Evolutionary conservation across 2,797 vertebrate genomes (phyloP).

Genomic region (Phataginus tetradactyla): DNA sequence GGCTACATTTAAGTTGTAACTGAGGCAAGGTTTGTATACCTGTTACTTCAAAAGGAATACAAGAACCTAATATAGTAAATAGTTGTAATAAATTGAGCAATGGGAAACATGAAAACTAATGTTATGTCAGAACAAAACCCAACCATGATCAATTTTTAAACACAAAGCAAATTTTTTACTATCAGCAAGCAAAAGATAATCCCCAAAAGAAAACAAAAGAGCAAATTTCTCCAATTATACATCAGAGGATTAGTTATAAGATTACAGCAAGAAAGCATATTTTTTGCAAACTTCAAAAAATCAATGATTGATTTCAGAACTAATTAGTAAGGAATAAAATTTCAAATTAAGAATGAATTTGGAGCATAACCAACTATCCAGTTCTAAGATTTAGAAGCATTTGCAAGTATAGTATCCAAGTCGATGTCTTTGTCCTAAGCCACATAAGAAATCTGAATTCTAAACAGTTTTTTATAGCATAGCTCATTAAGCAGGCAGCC

Average conservation of each 20-base stretch:
- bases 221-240: slow-evolving; percentile 84
- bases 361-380: slow-evolving; percentile 55
- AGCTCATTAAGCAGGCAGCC: slow-evolving; percentile 81
- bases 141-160: slow-evolving; percentile 65
- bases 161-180: slow-evolving; percentile 80
- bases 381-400: slow-evolving; percentile 78
- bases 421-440: slow-evolving; percentile 66
- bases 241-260: slow-evolving; percentile 96
- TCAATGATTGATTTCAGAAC: slow-evolving; percentile 89
- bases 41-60: slow-evolving; percentile 51
- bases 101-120: slow-evolving; percentile 57
- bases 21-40: slow-evolving; percentile 38
- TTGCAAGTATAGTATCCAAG: slow-evolving; percentile 70
- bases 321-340: slow-evolving; percentile 89
- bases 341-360: slow-evolving; percentile 85
- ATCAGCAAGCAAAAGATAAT: slow-evolving; percentile 81
- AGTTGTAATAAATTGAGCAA: slow-evolving; percentile 10
- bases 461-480: slow-evolving; percentile 80
- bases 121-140: slow-evolving; percentile 65
- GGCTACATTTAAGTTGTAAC: slow-evolving; percentile 19
- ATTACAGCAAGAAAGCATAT: slow-evolving; percentile 98
- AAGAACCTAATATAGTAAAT: slow-evolving; percentile 24
- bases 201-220: slow-evolving; percentile 75
- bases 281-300: slow-evolving; percentile 84
- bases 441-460: slow-evolving; percentile 72